phyloP scores from a whole-genome alignment of 2,888 invertebrate species.

The Zhuqinia jingwanae region DNA sequence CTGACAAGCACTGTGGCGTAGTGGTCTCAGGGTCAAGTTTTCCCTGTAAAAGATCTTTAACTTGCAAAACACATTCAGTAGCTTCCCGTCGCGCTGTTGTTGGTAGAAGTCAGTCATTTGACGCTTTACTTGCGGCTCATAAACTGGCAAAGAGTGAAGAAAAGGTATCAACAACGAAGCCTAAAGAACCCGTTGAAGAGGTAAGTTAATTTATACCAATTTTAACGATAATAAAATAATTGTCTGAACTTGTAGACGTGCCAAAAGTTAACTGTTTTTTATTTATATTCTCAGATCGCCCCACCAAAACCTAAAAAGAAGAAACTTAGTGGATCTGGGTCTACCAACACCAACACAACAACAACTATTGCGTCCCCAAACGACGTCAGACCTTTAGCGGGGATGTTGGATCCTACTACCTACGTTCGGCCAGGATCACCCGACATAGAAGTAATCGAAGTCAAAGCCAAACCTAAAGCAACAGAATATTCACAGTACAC shows the following conservation, averaged over 20 bases:
- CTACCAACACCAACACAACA: not conserved
- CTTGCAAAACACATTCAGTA: conserved; percentile 85
- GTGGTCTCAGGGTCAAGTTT: conserved; percentile 85
- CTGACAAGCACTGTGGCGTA: conserved; percentile 92
- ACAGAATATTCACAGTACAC: not conserved
- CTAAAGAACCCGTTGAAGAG: conserved; percentile 46
- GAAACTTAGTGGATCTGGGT: conserved; percentile 53
- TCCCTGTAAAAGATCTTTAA: conserved; percentile 90
- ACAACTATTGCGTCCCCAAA: conserved; percentile 49
- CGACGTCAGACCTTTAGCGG: conserved; percentile 44
- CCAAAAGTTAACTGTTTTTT: too few relatives aligned
- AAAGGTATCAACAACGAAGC: conserved; percentile 46
- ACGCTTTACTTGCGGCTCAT: conserved; percentile 88
- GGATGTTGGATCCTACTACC: conserved; percentile 34
- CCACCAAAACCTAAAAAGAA: conserved; percentile 59
- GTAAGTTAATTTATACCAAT: not conserved
- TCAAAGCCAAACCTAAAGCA: conserved; percentile 35
- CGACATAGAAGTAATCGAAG: conserved; percentile 52
- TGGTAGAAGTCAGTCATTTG: conserved; percentile 88
- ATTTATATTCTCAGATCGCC: not conserved
- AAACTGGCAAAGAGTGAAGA: conserved; percentile 85
- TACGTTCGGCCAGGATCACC: conserved; percentile 59
- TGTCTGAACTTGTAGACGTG: too few relatives aligned
- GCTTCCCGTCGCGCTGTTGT: conserved; percentile 87
- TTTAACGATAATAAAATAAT: too few relatives aligned